These are phyloP conservation scores for Protaetia brevitarsis DNA, from an alignment of 1,140 invertebrate genomes.

Conservation along the genomic window DNA sequence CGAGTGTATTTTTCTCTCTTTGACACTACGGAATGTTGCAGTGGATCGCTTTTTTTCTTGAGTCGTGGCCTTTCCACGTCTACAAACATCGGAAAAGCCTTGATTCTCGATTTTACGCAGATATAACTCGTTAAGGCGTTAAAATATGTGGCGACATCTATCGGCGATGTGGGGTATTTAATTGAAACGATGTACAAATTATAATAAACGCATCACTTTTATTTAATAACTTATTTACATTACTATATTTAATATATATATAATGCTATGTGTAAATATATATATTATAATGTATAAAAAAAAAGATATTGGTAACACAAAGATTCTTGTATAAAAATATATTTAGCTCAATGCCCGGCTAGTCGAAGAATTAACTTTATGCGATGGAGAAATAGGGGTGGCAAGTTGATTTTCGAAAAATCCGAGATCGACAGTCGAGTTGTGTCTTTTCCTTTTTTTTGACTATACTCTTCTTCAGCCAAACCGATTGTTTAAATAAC, in stretches of 20 bases:
- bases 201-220: too few relatives aligned
- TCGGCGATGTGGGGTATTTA: too few relatives aligned
- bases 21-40: not conserved
- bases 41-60: not conserved
- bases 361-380: constrained; percentile 5
- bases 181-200: too few relatives aligned
- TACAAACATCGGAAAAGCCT: not conserved
- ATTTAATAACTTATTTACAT: constrained; percentile 22
- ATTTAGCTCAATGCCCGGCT: constrained; percentile 8
- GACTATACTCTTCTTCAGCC: not conserved
- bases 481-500: constrained; percentile 9
- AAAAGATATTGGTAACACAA: constrained; percentile 20
- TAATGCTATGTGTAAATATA: too few relatives aligned
- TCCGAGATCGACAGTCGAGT: constrained; percentile 8
- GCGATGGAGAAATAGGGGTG: too few relatives aligned
- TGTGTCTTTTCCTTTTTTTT: not conserved
- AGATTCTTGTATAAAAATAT: too few relatives aligned
- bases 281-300: constrained; percentile 4
- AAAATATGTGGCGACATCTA: too few relatives aligned
- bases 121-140: too few relatives aligned
- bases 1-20: constrained; percentile 21
- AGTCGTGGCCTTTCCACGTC: not conserved
- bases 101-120: constrained; percentile 12
- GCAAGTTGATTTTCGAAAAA: not conserved
- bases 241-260: constrained; percentile 5